Percentiles rank a stretch among this genome's conserved stretches.
Conservation (phyloP, 2,113 vertebrate genomes). For the Hipposideros armiger region DNA sequence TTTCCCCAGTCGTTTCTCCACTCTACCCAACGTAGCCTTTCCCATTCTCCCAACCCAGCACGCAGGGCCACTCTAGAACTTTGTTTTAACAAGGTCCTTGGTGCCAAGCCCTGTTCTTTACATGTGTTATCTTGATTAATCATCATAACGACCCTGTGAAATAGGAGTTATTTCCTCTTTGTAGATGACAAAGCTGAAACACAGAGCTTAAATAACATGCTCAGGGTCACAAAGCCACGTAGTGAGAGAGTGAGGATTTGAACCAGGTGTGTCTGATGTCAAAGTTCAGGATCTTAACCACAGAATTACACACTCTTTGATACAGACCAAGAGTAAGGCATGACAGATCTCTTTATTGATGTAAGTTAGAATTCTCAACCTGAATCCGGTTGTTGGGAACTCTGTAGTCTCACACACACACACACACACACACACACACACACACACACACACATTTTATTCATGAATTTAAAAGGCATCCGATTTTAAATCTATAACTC, state of each 20-base stretch:
- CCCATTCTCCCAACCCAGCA: neutral
- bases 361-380: neutral
- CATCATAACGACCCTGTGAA: neutral
- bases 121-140: neutral
- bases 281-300: neutral
- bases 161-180: neutral
- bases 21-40: constrained; percentile 9
- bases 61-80: neutral
- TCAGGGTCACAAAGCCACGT: neutral
- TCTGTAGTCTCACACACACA: neutral
- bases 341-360: neutral
- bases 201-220: neutral
- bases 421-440: neutral
- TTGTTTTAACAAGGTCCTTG: neutral
- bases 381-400: neutral
- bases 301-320: neutral
- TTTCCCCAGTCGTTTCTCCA: neutral
- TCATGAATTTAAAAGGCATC: constrained; percentile 52
- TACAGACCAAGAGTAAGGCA: constrained; percentile 30
- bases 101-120: neutral
- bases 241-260: neutral
- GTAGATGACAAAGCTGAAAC: constrained; percentile 4
- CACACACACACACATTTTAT: neutral
- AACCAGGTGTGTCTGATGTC: neutral
- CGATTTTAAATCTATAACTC: constrained; percentile 55